Conservation (phyloP, 2,113 vertebrate species). For the Fukomys damarensis region DNA sequence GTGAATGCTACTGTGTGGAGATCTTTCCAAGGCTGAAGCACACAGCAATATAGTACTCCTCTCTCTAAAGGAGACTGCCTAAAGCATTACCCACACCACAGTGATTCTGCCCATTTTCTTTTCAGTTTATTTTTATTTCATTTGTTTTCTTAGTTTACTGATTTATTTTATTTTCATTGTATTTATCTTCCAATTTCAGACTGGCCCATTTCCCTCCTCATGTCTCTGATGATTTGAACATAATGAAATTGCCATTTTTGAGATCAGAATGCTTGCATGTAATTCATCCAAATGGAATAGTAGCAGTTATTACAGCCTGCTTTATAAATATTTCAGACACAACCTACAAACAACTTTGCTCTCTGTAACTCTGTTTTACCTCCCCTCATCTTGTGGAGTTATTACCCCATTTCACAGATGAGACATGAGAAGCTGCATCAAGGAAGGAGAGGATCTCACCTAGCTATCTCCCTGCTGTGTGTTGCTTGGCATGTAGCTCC, state of each 20-base stretch:
- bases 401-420: not conserved
- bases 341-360: not conserved
- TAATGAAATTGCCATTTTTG: not conserved
- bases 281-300: not conserved
- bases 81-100: not conserved
- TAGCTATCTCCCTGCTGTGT: not conserved
- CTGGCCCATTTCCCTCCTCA: not conserved
- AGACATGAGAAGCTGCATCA: not conserved
- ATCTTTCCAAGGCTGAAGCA: not conserved
- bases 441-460: not conserved
- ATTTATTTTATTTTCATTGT: not conserved
- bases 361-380: not conserved
- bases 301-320: not conserved
- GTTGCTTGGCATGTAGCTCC: not conserved
- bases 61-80: not conserved
- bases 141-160: not conserved
- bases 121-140: not conserved
- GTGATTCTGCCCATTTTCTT: not conserved
- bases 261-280: not conserved
- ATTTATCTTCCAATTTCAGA: not conserved
- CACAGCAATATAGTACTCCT: not conserved
- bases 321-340: not conserved
- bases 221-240: not conserved
- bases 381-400: not conserved
- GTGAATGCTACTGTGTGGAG: accelerated